phyloP scores from a whole-genome alignment of 2,113 vertebrate genomes.

The Rissa tridactyla region DNA sequence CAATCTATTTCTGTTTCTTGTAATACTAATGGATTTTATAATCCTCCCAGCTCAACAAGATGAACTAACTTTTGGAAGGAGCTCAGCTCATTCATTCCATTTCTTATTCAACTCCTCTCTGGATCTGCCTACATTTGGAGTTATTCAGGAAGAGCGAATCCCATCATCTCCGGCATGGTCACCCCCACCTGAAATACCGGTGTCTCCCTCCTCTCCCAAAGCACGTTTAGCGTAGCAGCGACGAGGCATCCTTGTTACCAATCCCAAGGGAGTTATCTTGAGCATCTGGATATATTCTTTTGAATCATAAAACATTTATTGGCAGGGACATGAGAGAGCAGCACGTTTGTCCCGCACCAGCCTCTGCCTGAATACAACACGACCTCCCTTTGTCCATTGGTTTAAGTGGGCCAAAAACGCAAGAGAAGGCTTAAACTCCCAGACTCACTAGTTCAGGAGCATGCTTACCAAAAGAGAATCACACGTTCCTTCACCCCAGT shows the following conservation, averaged over 20 bases:
- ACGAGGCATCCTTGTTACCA: fast-evolving
- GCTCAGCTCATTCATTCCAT: background rate
- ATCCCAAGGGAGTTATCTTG: background rate
- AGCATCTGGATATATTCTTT: background rate
- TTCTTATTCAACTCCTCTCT: background rate
- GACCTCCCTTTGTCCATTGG: background rate
- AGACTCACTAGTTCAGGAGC: conserved; percentile 1
- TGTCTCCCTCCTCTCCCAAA: background rate
- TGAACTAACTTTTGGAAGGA: background rate
- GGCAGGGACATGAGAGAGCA: background rate
- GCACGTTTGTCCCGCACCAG: background rate
- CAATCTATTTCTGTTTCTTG: background rate
- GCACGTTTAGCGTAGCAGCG: background rate
- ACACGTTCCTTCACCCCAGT: background rate
- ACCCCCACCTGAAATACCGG: fast-evolving
- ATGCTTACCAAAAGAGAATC: conserved; percentile 37
- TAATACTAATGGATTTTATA: background rate
- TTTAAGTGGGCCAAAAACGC: conserved; percentile 19
- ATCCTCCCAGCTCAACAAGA: background rate
- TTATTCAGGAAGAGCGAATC: background rate
- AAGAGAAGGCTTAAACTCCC: conserved; percentile 34
- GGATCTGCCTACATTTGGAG: background rate
- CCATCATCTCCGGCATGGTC: background rate
- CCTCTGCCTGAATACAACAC: background rate
- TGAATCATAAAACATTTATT: background rate